A percentile compares a stretch with the other conserved stretches of the same genome.
Conservation (phyloP, 2,113 vertebrate species). For the Nibea albiflora region DNA sequence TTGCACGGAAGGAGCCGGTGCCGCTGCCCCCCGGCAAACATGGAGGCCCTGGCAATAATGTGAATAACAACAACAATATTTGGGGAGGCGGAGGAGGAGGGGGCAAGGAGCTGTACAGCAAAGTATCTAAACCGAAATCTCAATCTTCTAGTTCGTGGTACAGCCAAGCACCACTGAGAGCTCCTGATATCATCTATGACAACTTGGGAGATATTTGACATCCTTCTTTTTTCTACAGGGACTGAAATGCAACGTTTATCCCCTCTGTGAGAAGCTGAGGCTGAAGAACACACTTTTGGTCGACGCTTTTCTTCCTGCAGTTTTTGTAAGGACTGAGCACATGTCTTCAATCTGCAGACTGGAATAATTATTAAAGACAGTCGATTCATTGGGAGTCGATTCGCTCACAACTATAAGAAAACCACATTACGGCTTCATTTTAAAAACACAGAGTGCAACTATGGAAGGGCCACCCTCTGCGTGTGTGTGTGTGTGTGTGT, state of each 20-base stretch:
- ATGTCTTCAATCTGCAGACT: conserved; percentile 32
- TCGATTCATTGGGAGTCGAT: conserved; percentile 29
- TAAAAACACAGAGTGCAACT: conserved; percentile 19
- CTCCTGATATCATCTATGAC: conserved; percentile 85
- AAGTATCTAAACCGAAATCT: conserved; percentile 82
- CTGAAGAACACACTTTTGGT: neutral
- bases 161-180: conserved; percentile 48
- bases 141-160: conserved; percentile 57
- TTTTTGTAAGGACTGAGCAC: neutral
- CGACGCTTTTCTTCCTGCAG: neutral
- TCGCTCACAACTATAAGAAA: conserved; percentile 39
- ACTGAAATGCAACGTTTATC: neutral
- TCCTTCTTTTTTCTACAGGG: neutral
- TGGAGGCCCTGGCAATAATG: conserved; percentile 40
- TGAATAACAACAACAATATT: conserved; percentile 86
- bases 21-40: conserved; percentile 68
- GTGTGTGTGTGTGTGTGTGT: conserved; percentile 42
- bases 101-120: conserved; percentile 86
- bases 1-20: conserved; percentile 77
- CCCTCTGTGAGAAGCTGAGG: neutral
- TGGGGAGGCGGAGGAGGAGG: conserved; percentile 49
- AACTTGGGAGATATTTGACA: conserved; percentile 84
- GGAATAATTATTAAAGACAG: conserved; percentile 36
- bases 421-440: conserved; percentile 33
- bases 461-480: conserved; percentile 48